phyloP scores from a whole-genome alignment of 2,113 vertebrate species.

The Psilopogon haemacephalus region DNA sequence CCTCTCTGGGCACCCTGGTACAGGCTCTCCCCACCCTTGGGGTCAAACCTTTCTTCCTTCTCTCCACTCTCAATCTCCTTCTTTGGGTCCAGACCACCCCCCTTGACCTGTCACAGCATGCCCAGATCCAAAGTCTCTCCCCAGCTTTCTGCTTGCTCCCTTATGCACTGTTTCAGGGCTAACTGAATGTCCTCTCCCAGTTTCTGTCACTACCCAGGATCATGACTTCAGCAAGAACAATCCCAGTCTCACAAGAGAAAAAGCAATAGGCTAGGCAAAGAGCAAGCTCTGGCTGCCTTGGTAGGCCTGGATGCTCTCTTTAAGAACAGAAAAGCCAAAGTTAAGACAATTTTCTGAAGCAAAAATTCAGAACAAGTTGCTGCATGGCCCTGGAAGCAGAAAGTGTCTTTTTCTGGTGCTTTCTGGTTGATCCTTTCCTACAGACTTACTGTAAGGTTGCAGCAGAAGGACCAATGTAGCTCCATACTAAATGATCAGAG shows the following conservation, averaged over 20 bases:
- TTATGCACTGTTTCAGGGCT: background rate
- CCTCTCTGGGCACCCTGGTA: background rate
- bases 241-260: background rate
- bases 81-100: background rate
- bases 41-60: background rate
- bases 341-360: background rate
- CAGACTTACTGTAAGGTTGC: background rate
- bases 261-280: fast-evolving
- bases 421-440: background rate
- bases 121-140: background rate
- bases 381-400: background rate
- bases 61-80: too few species aligned
- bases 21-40: background rate
- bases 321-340: background rate
- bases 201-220: background rate
- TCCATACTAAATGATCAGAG: too few species aligned
- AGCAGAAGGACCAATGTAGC: background rate
- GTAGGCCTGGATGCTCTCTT: background rate
- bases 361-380: background rate
- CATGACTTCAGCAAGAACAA: background rate
- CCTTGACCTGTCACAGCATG: background rate
- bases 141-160: background rate
- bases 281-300: background rate
- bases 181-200: fast-evolving
- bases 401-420: background rate